A percentile compares a stretch with the other conserved stretches of the same genome.
These are phyloP conservation scores for Atta cephalotes DNA, from an alignment of 1,140 invertebrate genomes.

Conservation along the genomic window DNA sequence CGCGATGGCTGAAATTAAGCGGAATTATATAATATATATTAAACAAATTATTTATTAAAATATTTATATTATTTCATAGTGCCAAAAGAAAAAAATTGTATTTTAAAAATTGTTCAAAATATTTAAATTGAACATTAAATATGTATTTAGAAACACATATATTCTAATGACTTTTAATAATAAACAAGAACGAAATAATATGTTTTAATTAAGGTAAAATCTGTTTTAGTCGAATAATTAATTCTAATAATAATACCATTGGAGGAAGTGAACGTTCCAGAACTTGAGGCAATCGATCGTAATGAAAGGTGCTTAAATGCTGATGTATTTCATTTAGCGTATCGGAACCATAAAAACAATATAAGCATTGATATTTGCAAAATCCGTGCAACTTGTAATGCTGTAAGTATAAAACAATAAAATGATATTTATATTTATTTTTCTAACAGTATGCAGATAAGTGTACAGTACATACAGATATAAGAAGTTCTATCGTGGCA, in stretches of 20 bases:
- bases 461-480: conserved; percentile 72
- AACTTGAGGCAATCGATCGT: conserved; percentile 83
- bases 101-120: not conserved
- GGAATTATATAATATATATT: not conserved
- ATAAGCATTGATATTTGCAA: conserved; percentile 86
- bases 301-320: conserved; percentile 85
- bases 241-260: conserved; percentile 70
- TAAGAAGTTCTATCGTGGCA: conserved; percentile 73
- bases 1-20: conserved; percentile 71
- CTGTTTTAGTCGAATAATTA: not conserved
- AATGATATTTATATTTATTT: not conserved
- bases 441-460: not conserved
- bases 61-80: not conserved
- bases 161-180: not conserved
- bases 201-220: not conserved
- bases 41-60: not conserved
- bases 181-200: not conserved
- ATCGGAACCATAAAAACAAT: conserved; percentile 85
- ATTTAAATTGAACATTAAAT: not conserved
- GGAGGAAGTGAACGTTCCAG: conserved; percentile 81
- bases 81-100: too few species aligned
- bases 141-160: not conserved
- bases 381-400: conserved; percentile 85
- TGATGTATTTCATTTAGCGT: conserved; percentile 81
- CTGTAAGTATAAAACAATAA: conserved; percentile 60